Evolutionary conservation across 1,140 invertebrate species (phyloP).

Genomic region (Adelges cooleyi): DNA sequence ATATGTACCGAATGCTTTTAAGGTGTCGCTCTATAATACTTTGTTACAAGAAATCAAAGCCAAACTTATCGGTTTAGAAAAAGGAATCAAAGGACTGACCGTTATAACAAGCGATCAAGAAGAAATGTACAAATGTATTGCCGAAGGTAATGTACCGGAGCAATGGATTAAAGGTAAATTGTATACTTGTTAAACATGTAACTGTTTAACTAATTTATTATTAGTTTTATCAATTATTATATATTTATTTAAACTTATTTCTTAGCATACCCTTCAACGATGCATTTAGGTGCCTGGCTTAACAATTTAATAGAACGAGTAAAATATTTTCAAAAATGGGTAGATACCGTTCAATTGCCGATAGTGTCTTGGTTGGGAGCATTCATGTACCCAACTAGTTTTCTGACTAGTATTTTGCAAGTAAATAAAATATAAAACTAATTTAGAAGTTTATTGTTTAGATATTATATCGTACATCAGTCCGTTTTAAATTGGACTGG

Average conservation of each 20-base stretch:
- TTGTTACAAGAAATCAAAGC: not conserved
- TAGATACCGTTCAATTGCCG: slow-evolving; percentile 53
- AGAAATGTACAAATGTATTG: slow-evolving; percentile 63
- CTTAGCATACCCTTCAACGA: slow-evolving; percentile 59
- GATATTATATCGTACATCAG: too few relatives aligned
- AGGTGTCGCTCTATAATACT: slow-evolving; percentile 37
- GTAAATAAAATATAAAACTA: too few relatives aligned
- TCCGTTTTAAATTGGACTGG: too few relatives aligned
- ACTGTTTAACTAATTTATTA: too few relatives aligned
- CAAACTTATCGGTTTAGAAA: not conserved
- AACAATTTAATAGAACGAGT: slow-evolving; percentile 61
- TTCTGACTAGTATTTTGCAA: not conserved
- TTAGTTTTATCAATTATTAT: too few relatives aligned
- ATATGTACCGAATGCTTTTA: too few relatives aligned
- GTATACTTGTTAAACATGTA: too few relatives aligned
- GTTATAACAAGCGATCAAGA: slow-evolving; percentile 74
- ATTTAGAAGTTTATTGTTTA: too few relatives aligned
- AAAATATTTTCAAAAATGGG: slow-evolving; percentile 61
- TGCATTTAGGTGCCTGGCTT: slow-evolving; percentile 70
- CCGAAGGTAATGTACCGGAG: slow-evolving; percentile 44
- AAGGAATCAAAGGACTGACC: slow-evolving; percentile 63
- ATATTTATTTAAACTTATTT: too few relatives aligned
- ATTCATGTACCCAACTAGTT: not conserved
- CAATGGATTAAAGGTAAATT: slow-evolving; percentile 36
- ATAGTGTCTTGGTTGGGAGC: not conserved